These are phyloP conservation scores for Polia nebulosa DNA, from an alignment of 2,888 invertebrate genomes.

Conservation along the genomic window DNA sequence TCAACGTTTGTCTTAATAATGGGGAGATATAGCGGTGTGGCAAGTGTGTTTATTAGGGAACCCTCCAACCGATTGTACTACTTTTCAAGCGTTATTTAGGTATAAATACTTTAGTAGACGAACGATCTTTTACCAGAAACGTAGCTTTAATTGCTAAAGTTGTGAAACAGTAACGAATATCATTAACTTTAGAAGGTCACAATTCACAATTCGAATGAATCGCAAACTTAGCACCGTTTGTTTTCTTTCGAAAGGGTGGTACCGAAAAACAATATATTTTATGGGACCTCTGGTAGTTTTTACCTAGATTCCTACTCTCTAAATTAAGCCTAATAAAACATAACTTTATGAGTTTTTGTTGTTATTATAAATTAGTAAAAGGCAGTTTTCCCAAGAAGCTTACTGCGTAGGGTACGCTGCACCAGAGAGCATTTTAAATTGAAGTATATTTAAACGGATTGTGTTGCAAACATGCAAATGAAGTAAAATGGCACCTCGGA, in stretches of 20 bases:
- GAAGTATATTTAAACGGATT: conserved; percentile 26
- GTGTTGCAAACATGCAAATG: conserved; percentile 19
- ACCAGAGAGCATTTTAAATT: conserved; percentile 9
- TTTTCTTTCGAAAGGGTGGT: conserved; percentile 32
- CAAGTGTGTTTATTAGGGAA: conserved; percentile 34
- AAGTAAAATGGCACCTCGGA: conserved; percentile 13
- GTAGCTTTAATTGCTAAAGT: conserved; percentile 62
- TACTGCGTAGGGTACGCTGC: neutral
- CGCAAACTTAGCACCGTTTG: conserved; percentile 42
- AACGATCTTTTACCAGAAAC: conserved; percentile 45
- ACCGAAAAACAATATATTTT: conserved; percentile 41
- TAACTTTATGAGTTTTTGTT: conserved; percentile 35
- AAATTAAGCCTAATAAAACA: conserved; percentile 31
- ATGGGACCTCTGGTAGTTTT: conserved; percentile 22
- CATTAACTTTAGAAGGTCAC: conserved; percentile 42
- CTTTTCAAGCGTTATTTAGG: conserved; percentile 45
- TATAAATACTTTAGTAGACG: conserved; percentile 45
- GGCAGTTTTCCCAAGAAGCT: neutral
- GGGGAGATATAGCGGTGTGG: conserved; percentile 27
- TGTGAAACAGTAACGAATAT: conserved; percentile 54
- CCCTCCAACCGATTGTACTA: conserved; percentile 32
- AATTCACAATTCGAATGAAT: conserved; percentile 36
- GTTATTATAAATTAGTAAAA: neutral
- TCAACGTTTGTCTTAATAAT: conserved; percentile 36
- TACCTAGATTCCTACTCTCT: conserved; percentile 17